Percentiles rank a stretch among this genome's conserved stretches.
Evolutionary conservation across 2,888 invertebrate species (phyloP).

Genomic region (Drosophila aldrichi): DNA sequence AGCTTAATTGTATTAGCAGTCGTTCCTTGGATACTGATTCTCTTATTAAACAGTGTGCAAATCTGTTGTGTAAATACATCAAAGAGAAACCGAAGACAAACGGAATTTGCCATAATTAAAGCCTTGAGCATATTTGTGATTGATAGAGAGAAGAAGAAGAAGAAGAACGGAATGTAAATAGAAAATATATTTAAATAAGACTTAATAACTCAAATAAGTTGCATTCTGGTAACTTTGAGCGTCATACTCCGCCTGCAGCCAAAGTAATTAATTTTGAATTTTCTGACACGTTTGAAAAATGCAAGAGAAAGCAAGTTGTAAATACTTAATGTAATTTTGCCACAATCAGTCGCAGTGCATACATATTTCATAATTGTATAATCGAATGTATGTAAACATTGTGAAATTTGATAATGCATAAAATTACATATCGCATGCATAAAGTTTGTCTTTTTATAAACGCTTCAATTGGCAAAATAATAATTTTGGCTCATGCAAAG

Average conservation of each 20-base stretch:
- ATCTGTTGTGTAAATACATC: not conserved
- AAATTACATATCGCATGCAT: conserved; percentile 57
- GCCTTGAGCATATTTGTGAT: not conserved
- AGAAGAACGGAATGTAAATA: not conserved
- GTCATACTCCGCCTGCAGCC: not conserved
- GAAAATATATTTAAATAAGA: not conserved
- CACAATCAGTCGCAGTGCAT: conserved; percentile 46
- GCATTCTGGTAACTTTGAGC: not conserved
- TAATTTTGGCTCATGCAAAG: conserved; percentile 60
- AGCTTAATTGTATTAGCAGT: conserved; percentile 32
- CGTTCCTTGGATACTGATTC: not conserved
- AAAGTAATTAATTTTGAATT: conserved; percentile 30
- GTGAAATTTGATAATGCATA: conserved; percentile 45
- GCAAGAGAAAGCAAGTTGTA: conserved; percentile 45
- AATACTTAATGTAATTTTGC: conserved; percentile 61
- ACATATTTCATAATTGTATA: conserved; percentile 57
- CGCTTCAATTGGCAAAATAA: conserved; percentile 52
- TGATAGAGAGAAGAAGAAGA: no score
- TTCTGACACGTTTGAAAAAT: conserved; percentile 29
- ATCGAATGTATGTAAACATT: conserved; percentile 37
- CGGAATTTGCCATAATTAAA: not conserved
- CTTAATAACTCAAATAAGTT: not conserved
- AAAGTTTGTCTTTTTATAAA: conserved; percentile 29
- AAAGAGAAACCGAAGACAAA: not conserved
- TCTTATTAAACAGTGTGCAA: not conserved